phyloP scores from a whole-genome alignment of 2,888 invertebrate genomes.

The Limnephilus rhombicus region DNA sequence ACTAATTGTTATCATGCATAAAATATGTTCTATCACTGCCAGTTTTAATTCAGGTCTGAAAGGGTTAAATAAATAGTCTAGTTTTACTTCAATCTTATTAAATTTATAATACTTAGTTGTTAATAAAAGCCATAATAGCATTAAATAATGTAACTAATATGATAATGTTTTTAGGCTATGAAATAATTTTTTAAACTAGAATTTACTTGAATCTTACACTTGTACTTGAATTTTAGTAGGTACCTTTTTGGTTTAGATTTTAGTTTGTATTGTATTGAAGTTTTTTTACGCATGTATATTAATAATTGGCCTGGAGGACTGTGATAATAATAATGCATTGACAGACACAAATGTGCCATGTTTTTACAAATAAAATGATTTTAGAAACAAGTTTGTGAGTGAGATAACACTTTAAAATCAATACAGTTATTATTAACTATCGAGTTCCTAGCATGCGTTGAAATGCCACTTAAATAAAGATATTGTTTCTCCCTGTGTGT shows the following conservation, averaged over 20 bases:
- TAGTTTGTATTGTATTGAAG: background rate
- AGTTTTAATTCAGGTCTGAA: too few relatives aligned
- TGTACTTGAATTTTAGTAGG: background rate
- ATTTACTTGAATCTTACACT: too few relatives aligned
- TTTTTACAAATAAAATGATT: background rate
- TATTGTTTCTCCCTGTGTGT: too few relatives aligned
- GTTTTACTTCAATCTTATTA: background rate
- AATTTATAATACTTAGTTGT: background rate
- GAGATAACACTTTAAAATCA: background rate
- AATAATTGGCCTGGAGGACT: background rate
- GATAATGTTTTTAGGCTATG: background rate
- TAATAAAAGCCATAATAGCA: background rate
- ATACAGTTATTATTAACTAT: background rate
- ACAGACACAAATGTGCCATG: background rate
- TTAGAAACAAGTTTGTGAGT: background rate
- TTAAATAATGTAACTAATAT: background rate
- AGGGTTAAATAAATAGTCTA: background rate
- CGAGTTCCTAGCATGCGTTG: too few relatives aligned
- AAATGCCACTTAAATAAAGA: too few relatives aligned
- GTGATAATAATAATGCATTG: slow-evolving; percentile 17
- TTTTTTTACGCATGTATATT: background rate
- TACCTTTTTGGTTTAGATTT: background rate
- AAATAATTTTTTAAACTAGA: background rate
- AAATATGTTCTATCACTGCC: too few relatives aligned
- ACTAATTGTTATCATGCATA: too few relatives aligned